These are phyloP conservation scores for Melanocharis versteri DNA, from an alignment of 2,113 vertebrate species.

Conservation along the genomic window DNA sequence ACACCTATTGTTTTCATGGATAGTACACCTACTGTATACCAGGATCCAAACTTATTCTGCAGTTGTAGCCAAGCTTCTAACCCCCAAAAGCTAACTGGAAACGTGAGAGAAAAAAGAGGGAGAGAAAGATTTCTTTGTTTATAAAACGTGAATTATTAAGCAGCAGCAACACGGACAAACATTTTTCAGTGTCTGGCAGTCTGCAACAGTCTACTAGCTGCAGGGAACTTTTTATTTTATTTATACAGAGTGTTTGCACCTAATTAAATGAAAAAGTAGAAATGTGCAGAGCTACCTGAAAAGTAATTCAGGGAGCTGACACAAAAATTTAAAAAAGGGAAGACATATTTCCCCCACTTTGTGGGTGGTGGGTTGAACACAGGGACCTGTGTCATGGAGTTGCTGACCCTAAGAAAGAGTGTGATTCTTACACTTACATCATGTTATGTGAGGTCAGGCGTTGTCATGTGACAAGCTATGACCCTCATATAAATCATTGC, in stretches of 20 bases:
- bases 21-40: constrained; percentile 30
- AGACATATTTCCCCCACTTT: background rate
- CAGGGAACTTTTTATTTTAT: constrained; percentile 57
- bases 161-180: constrained; percentile 37
- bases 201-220: constrained; percentile 30
- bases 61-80: constrained; percentile 35
- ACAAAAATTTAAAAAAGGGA: background rate
- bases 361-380: constrained; percentile 36
- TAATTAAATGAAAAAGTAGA: constrained; percentile 62
- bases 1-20: constrained; percentile 18
- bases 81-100: constrained; percentile 5
- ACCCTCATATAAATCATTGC: constrained; percentile 23
- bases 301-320: constrained; percentile 54
- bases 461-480: background rate
- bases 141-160: constrained; percentile 57
- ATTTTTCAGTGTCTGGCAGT: constrained; percentile 54
- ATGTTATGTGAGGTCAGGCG: background rate
- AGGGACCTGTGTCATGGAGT: background rate
- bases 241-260: constrained; percentile 63
- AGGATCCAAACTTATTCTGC: constrained; percentile 36
- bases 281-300: constrained; percentile 31
- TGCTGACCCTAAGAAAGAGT: background rate
- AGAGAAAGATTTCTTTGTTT: constrained; percentile 68
- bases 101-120: background rate
- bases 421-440: constrained; percentile 27